These are phyloP conservation scores for Platysternon megacephalum DNA, from an alignment of 2,113 vertebrate species.

Conservation along the genomic window DNA sequence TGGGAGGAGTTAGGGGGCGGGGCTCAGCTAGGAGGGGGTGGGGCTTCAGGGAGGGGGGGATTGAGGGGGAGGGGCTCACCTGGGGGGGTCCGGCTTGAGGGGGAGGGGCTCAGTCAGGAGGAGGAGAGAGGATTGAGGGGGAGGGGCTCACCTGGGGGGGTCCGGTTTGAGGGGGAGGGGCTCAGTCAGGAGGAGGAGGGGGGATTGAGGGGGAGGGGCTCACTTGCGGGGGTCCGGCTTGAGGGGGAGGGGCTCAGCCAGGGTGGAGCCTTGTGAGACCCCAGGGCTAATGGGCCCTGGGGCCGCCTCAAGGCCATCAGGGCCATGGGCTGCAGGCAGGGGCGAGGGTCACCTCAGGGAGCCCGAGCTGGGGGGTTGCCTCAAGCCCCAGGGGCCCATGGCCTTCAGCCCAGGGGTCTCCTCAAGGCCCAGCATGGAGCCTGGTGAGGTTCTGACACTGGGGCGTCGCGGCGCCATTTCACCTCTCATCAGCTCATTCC, in stretches of 20 bases:
- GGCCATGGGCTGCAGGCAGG: too few species aligned
- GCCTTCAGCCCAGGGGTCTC: too few species aligned
- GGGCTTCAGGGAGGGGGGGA: neutral
- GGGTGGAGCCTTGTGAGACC: too few species aligned
- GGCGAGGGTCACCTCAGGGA: too few species aligned
- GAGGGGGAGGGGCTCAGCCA: neutral
- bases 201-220: neutral
- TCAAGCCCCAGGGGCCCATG: too few species aligned
- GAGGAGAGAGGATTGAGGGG: neutral
- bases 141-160: neutral
- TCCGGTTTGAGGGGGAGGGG: neutral
- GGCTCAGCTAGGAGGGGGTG: neutral
- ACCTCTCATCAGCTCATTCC: too few species aligned
- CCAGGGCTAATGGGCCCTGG: too few species aligned
- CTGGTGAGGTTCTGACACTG: too few species aligned
- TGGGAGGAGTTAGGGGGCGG: neutral
- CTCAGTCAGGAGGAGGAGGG: neutral
- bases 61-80: neutral
- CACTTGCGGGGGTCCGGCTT: neutral
- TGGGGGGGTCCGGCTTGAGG: neutral
- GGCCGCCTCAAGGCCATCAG: too few species aligned
- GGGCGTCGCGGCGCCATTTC: rapidly evolving
- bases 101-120: neutral
- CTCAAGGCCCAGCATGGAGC: too few species aligned
- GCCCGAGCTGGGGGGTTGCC: too few species aligned